Base-by-base conservation (phyloP, 2,888 invertebrate genomes). In the Tanaodytes sp. region DNA sequence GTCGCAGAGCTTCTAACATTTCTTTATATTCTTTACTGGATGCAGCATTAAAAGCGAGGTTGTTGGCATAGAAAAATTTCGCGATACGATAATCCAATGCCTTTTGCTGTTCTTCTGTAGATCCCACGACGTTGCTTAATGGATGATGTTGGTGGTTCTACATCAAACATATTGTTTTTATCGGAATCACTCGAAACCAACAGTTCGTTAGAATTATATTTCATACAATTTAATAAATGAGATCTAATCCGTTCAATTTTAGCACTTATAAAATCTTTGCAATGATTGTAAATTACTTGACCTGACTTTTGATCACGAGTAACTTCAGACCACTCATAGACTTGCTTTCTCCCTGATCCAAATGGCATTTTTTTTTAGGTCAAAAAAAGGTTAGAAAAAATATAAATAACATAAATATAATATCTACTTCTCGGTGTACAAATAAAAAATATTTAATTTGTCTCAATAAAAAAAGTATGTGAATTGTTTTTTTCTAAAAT, bases 11-110 rank as follows among this genome's bases (percentile, higher is more conserved):
- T 9, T 51, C 23, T 16, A 51, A 15, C 37, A 51, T 51, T 14
- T 51, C 51, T 20, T 19, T 23, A 31, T 51, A 51, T 9, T 8
- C 23, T 12, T 36, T 18, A 20, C 12, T 51, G 20, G 37, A 51
- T 8, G 51, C 51, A 23, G 51, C 51, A 37, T 51, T 51, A 51
- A 51, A 51, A 6, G 51, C 37, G 14, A 51, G 36, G 15, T 37
- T 51, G 23, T 16, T 51, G 23, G 20, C 23, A 20, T 48, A 37
- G 37, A 51, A 51, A 51, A 51, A n/a, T 37, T 36, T 37, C 12
- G 51, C 37, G 23, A 51, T 12, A 14, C 6, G 8, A 37, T 37
- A 51, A 36, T 51, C 51, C 23, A 51, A 9, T 51, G 20, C 12
- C 23, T 51, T 23, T 9, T 51, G 18, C 15, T 51, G 51, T n/a